Evolutionary conservation across 2,797 vertebrate species (phyloP).

Genomic region (Centroberyx gerrardi): DNA sequence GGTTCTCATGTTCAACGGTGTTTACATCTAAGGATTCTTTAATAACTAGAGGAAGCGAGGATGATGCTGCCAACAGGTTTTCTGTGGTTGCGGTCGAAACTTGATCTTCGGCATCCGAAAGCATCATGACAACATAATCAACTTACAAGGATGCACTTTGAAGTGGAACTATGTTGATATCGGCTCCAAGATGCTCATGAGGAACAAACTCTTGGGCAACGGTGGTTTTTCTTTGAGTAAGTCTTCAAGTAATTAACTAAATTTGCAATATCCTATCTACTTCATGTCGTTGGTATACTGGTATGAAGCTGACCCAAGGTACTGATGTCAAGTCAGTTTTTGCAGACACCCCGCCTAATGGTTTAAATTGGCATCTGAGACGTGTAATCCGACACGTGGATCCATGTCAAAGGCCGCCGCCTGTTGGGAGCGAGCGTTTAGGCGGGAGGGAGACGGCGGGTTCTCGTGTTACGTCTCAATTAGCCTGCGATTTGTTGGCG

Average conservation of each 20-base stretch:
- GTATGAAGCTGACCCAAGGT: conserved; percentile 1
- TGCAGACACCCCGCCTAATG: conserved; percentile 19
- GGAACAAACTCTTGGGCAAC: too few relatives aligned
- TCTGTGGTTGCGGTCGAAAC: too few relatives aligned
- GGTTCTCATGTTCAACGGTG: too few relatives aligned
- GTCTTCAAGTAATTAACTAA: background rate
- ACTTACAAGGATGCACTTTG: too few relatives aligned
- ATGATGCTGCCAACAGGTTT: too few relatives aligned
- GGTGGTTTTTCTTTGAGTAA: background rate
- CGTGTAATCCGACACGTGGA: conserved; percentile 23
- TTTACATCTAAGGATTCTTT: too few relatives aligned
- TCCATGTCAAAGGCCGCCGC: conserved; percentile 39
- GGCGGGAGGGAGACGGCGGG: background rate
- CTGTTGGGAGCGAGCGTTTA: conserved; percentile 13
- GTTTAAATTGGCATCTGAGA: conserved; percentile 33
- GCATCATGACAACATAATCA: too few relatives aligned
- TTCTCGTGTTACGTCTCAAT: conserved; percentile 62
- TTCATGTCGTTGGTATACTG: background rate
- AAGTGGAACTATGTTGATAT: too few relatives aligned
- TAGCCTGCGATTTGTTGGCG: conserved; percentile 60
- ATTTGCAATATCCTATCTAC: background rate
- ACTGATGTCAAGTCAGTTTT: conserved; percentile 22
- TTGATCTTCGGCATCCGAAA: too few relatives aligned
- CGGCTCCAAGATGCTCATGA: too few relatives aligned
- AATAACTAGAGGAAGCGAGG: too few relatives aligned